Base-by-base conservation (phyloP, 2,113 vertebrate genomes). In the Eleginops maclovinus region DNA sequence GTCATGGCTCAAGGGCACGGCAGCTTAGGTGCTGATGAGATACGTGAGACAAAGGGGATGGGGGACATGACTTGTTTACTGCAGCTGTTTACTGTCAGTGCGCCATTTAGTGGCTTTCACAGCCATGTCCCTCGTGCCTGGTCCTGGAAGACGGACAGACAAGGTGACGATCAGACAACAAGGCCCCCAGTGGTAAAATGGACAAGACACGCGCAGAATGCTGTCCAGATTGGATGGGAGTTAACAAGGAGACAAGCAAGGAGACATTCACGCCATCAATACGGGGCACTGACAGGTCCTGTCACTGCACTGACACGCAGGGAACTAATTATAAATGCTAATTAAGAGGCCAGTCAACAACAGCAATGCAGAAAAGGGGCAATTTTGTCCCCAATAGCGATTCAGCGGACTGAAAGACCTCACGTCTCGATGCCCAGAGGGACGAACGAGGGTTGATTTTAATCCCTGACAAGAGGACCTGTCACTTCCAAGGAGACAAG, bases 261-360 rank as follows among this genome's bases (percentile, higher is more conserved):
- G 90, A 87, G 91, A 93, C 91, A 82, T 92, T 88, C 64, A 41
- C 87, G 88, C 72, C 93, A 94, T 95, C 93, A 93, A 95, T 94
- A 94, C 75, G 46, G 84, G 81, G 79, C 84, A 89, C 69, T 94
- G 94, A 93, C 93, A 95, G 92, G 87, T 74, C 86, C 94, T 95
- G 95, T 95, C 96, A 94, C 94, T 91, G 87, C 92, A 91, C 94
- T 95, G 96, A 97, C 96, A 97, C 54, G 13, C 53, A 95, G 95
- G 95, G 93, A 95, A 91, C 96, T 95, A 97, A 98, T 98, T 97
- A 98, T 96, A 96, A 96, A 96, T 96, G 96, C 95, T 98, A 98
- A 98, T 98, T 97, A 98, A 95, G 94, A 94, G 94, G 94, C 94
- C 90, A 94, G 87, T 89, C 87, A 88, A 90, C 90, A 96, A 96